Evolutionary conservation across 1,140 invertebrate species (phyloP).

Genomic region (Sarcophaga bullata): DNA sequence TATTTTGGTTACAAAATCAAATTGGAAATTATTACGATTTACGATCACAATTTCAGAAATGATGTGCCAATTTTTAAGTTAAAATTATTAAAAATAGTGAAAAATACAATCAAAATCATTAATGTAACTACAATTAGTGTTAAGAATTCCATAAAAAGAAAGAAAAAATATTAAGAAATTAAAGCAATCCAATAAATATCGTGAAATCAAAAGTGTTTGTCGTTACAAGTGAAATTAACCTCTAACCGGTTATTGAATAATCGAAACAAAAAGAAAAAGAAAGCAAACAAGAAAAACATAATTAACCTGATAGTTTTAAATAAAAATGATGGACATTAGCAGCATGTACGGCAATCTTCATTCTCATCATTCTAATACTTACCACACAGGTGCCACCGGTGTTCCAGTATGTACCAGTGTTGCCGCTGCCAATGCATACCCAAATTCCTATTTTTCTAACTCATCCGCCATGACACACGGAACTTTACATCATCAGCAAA

Average conservation of each 20-base stretch:
- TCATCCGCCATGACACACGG: conserved; percentile 38
- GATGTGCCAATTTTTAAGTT: conserved; percentile 18
- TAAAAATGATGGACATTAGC: conserved; percentile 76
- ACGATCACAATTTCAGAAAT: background rate
- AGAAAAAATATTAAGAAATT: background rate
- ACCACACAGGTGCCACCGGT: conserved; percentile 58
- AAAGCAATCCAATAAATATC: conserved; percentile 18
- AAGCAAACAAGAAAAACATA: background rate
- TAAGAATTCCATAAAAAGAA: conserved; percentile 2
- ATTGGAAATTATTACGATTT: background rate
- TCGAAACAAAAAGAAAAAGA: too few species aligned
- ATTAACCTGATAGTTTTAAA: background rate
- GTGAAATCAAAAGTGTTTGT: conserved; percentile 1
- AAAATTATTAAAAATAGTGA: conserved; percentile 27
- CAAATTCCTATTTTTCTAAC: conserved; percentile 60
- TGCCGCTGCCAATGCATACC: conserved; percentile 52
- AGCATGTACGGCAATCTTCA: conserved; percentile 75
- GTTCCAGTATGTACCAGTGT: conserved; percentile 45
- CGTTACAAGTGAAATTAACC: background rate
- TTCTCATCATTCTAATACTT: conserved; percentile 63
- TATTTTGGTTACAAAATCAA: conserved; percentile 39
- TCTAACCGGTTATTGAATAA: background rate
- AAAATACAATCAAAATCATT: conserved; percentile 31
- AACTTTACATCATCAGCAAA: conserved; percentile 35
- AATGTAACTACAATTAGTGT: background rate